These are phyloP conservation scores for Numida meleagris DNA, from an alignment of 2,113 vertebrate genomes.

Conservation along the genomic window DNA sequence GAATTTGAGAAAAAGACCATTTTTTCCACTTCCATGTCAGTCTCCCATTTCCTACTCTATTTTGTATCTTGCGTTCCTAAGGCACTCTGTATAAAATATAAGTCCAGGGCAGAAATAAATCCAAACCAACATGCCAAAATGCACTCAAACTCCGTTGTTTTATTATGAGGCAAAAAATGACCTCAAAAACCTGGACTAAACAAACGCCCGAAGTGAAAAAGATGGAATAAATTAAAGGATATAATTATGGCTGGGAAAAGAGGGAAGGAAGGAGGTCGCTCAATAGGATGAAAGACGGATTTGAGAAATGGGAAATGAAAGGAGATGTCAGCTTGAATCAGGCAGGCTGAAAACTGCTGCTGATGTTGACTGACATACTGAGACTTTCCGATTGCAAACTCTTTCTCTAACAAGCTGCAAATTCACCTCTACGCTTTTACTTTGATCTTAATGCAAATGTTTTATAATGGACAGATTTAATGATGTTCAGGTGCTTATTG, in stretches of 20 bases:
- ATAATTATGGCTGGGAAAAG: constrained; percentile 27
- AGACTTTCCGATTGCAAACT: constrained; percentile 12
- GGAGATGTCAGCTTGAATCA: constrained; percentile 45
- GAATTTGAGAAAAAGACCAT: not conserved
- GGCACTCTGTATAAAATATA: not conserved
- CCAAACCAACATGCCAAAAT: not conserved
- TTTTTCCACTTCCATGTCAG: not conserved
- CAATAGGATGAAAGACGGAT: not conserved
- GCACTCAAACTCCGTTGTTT: not conserved
- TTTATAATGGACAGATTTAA: constrained; percentile 68
- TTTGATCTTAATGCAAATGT: constrained; percentile 57
- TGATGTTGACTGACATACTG: constrained; percentile 47
- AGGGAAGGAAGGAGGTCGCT: not conserved
- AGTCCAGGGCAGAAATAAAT: not conserved
- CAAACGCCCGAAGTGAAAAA: constrained; percentile 33
- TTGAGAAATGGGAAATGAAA: constrained; percentile 66
- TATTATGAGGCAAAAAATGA: not conserved
- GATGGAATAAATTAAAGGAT: constrained; percentile 50
- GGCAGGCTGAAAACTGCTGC: constrained; percentile 28
- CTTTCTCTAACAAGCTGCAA: constrained; percentile 40
- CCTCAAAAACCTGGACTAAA: constrained; percentile 30
- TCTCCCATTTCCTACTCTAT: not conserved
- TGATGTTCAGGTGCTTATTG: constrained; percentile 68
- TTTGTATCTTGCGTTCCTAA: not conserved
- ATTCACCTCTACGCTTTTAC: constrained; percentile 7